Evolutionary conservation across 2,888 invertebrate species (phyloP).

Genomic region (Parnassius smintheus): DNA sequence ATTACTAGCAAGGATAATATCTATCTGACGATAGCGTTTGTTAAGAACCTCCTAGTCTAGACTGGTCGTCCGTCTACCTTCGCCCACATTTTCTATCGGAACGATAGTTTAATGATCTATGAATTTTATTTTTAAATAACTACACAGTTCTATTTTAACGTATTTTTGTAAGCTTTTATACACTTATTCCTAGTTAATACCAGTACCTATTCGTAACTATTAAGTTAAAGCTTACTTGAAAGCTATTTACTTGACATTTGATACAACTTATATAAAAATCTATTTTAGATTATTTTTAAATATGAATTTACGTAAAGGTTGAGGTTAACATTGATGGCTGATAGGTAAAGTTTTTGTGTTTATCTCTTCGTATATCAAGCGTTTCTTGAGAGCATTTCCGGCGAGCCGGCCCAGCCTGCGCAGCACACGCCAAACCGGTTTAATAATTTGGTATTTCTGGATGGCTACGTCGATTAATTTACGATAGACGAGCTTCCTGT

Average conservation of each 20-base stretch:
- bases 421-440: constrained; percentile 74
- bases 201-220: no score
- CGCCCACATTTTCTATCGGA: constrained; percentile 22
- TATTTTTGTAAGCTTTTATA: constrained; percentile 1
- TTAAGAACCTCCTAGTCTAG: constrained; percentile 32
- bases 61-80: constrained; percentile 28
- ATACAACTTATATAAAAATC: no score
- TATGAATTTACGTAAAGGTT: not conserved
- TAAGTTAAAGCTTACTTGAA: no score
- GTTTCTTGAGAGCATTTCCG: constrained; percentile 40
- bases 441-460: constrained; percentile 56
- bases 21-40: constrained; percentile 28
- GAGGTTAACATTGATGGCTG: constrained; percentile 28
- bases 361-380: constrained; percentile 20
- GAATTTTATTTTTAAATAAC: constrained; percentile 13
- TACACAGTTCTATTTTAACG: constrained; percentile 8
- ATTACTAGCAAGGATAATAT: constrained; percentile 29
- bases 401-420: constrained; percentile 31
- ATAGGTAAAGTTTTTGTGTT: constrained; percentile 28
- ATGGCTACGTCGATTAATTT: constrained; percentile 64
- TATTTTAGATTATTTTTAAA: not conserved
- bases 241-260: no score
- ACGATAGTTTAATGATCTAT: constrained; percentile 21
- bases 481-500: constrained; percentile 66
- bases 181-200: no score